These are phyloP conservation scores for Todiramphus saurophagus DNA, from an alignment of 2,113 vertebrate species.

Conservation along the genomic window DNA sequence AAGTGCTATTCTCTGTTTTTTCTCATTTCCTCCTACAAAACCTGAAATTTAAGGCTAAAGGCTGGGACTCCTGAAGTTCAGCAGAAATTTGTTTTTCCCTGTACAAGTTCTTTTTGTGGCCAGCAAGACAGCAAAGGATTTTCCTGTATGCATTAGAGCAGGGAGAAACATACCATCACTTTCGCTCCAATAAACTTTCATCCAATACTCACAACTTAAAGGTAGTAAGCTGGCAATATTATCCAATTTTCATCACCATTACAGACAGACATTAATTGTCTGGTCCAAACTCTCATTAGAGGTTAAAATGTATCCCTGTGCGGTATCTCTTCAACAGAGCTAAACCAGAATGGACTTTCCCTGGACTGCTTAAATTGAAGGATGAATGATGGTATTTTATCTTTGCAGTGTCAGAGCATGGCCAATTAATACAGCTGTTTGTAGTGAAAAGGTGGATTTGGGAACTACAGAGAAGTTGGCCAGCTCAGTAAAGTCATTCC, in stretches of 20 bases:
- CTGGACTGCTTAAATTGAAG: neutral
- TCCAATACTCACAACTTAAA: neutral
- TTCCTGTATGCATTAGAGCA: neutral
- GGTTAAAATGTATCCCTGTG: neutral
- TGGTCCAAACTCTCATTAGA: neutral
- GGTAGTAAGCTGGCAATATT: neutral
- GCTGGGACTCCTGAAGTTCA: neutral
- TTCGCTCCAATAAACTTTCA: neutral
- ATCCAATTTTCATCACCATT: neutral
- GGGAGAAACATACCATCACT: neutral
- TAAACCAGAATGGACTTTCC: neutral
- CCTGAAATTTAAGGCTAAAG: neutral
- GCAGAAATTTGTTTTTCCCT: neutral
- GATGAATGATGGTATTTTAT: neutral
- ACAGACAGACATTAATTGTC: slow-evolving; percentile 14
- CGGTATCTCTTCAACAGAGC: neutral
- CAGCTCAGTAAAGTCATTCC: neutral
- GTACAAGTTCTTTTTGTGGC: neutral
- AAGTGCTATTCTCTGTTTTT: neutral
- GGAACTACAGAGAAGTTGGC: neutral
- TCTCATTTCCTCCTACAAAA: neutral
- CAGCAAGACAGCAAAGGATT: neutral
- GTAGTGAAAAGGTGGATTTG: neutral
- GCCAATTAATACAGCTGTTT: neutral
- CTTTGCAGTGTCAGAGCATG: neutral